Evolutionary conservation across 2,113 vertebrate species (phyloP), one percentile per base, ranked within the genome.

Genomic region (Colaptes auratus): DNA sequence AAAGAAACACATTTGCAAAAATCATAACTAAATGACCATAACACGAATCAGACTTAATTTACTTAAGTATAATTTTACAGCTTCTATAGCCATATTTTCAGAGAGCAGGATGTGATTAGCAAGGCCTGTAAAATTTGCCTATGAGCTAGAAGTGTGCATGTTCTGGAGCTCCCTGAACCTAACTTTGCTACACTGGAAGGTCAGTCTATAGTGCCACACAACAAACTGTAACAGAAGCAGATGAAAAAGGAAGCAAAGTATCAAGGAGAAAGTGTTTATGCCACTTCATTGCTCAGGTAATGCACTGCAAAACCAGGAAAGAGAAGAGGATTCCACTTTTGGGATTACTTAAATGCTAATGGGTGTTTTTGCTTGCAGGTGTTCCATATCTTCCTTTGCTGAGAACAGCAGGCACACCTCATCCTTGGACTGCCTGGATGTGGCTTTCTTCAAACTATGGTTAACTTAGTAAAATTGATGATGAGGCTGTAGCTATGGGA

Each of bases 161-260:
- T 55, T 84, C 27, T 71, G 31, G 72, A 65, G 7, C 23, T 84
- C 83, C 15, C 28, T 61, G 28, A 73, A 81, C 15, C 15, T 31
- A 15, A 3, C 6, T 79, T 63, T 44, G 7, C 17, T 52, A 2
- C 20, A 11, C 6, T 2, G 0, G 13, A 31, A 9, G n/a, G 12
- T 48, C 23, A 53, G 15, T 25, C 15, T 75, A 2, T 5, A 53
- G 13, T 30, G 10, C 33, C 48, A 75, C 7, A 25, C 4, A 44
- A 44, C 2, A 3, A 58, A 15, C 4, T 69, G 69, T 27, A 55
- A 9, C 12, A 14, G 21, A 58, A 73, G 42, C 5, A 63, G 16
- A 39, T 13, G 77, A 73, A 93, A 61, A 55, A 70, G 12, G 19
- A 14, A 86, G 6, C 10, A 39, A 75, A 78, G 7, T 7, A 42